A percentile compares a stretch with the other conserved stretches of the same genome.
Evolutionary conservation across 2,888 invertebrate species (phyloP).

Genomic region (Hypolimnas misippus): DNA sequence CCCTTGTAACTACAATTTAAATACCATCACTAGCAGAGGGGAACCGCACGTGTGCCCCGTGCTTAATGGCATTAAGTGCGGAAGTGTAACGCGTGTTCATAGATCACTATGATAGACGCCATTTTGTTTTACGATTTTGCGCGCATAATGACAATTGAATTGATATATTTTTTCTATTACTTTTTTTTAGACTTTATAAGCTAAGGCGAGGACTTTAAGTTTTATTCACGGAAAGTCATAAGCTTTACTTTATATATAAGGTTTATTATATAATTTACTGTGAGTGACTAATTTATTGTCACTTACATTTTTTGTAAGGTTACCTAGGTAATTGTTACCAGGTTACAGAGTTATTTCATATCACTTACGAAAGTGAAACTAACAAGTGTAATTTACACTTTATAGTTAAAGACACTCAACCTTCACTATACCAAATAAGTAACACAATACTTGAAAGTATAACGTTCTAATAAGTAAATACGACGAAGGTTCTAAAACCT

Average conservation of each 20-base stretch:
- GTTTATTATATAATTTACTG: too few species aligned
- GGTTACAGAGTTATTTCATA: too few species aligned
- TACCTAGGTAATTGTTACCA: too few species aligned
- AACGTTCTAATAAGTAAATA: not conserved
- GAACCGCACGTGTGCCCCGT: conserved; percentile 22
- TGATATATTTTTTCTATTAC: not conserved
- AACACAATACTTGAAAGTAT: not conserved
- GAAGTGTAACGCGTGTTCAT: conserved; percentile 20
- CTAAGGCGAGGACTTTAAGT: too few species aligned
- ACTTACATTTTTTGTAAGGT: too few species aligned
- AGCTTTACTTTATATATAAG: too few species aligned
- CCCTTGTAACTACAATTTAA: not conserved
- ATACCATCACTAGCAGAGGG: conserved; percentile 12
- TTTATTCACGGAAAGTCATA: too few species aligned
- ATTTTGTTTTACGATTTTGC: conserved; percentile 21
- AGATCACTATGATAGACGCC: conserved; percentile 19
- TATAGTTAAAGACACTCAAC: not conserved
- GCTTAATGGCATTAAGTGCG: conserved; percentile 22
- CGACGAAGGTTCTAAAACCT: too few species aligned
- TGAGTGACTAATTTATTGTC: too few species aligned
- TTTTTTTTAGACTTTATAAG: too few species aligned
- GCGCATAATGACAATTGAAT: conserved; percentile 15
- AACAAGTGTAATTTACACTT: too few species aligned
- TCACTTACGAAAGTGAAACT: too few species aligned
- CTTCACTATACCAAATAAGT: not conserved